Evolutionary conservation across 2,113 vertebrate genomes (phyloP).

Genomic region (Gambusia holbrooki): DNA sequence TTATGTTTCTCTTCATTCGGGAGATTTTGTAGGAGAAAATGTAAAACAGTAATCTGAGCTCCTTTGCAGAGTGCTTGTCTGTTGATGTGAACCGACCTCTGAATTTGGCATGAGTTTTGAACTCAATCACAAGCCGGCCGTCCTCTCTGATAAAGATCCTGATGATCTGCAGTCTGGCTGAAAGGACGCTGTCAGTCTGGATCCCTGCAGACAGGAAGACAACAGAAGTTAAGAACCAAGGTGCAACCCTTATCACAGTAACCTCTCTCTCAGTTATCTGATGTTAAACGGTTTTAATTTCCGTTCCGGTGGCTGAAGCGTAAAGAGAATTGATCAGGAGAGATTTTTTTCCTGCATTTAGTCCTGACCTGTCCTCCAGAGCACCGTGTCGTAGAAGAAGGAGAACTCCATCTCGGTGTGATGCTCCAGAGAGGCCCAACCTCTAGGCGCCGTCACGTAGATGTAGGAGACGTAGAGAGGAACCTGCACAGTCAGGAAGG

Average conservation of each 20-base stretch:
- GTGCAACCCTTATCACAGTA: background rate
- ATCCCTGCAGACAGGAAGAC: slow-evolving; percentile 81
- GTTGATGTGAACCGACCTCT: slow-evolving; percentile 81
- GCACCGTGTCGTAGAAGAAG: slow-evolving; percentile 98
- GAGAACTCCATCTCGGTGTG: slow-evolving; percentile 99
- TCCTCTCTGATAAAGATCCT: slow-evolving; percentile 97
- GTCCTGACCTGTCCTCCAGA: slow-evolving; percentile 91
- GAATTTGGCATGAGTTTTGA: slow-evolving; percentile 98
- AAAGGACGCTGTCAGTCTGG: slow-evolving; percentile 97
- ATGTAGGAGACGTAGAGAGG: slow-evolving; percentile 97
- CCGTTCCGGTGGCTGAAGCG: background rate
- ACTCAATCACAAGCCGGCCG: slow-evolving; percentile 95
- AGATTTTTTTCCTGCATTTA: background rate
- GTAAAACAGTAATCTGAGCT: background rate
- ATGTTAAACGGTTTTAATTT: background rate
- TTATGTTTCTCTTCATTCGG: too few relatives aligned
- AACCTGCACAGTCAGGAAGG: slow-evolving; percentile 95
- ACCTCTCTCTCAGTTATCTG: background rate
- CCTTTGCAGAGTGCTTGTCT: background rate
- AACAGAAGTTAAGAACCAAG: background rate
- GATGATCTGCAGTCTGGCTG: slow-evolving; percentile 94
- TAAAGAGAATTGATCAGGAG: background rate
- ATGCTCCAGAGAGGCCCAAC: slow-evolving; percentile 98
- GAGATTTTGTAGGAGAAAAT: background rate
- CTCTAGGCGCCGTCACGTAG: slow-evolving; percentile 93